Percentiles rank a stretch among this genome's conserved stretches.
Evolutionary conservation across 2,113 vertebrate genomes (phyloP).

Genomic region (Perccottus glenii): DNA sequence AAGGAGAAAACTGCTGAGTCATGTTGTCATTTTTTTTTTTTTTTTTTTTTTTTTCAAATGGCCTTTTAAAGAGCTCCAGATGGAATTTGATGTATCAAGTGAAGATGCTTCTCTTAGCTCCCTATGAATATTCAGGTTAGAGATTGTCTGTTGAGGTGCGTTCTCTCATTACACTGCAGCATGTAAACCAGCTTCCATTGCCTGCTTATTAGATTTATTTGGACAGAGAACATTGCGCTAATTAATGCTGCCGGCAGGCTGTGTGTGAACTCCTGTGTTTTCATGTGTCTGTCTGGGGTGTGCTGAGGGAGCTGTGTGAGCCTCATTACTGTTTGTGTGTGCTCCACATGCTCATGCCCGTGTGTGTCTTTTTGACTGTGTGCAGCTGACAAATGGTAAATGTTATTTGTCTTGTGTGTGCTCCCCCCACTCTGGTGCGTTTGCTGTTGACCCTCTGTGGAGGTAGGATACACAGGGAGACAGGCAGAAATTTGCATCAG

Average conservation of each 20-base stretch:
- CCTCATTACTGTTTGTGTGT: conserved; percentile 31
- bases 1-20: conserved; percentile 36
- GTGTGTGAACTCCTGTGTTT: conserved; percentile 27
- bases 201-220: conserved; percentile 59
- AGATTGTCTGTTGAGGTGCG: conserved; percentile 34
- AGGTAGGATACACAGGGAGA: conserved; percentile 35
- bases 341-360: background rate
- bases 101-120: conserved; percentile 15
- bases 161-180: conserved; percentile 46
- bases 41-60: conserved; percentile 1
- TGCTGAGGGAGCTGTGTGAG: conserved; percentile 21
- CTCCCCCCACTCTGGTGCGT: background rate
- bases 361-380: background rate
- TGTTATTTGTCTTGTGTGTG: conserved; percentile 34
- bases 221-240: conserved; percentile 64
- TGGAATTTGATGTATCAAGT: conserved; percentile 23
- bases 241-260: conserved; percentile 63
- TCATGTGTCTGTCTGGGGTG: conserved; percentile 22
- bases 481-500: conserved; percentile 57
- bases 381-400: conserved; percentile 45
- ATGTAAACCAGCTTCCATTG: conserved; percentile 49
- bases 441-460: conserved; percentile 43
- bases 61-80: background rate
- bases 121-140: conserved; percentile 46
- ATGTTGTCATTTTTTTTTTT: conserved; percentile 8